Evolutionary conservation across 2,888 invertebrate genomes (phyloP).

Genomic region (Belgica antarctica): DNA sequence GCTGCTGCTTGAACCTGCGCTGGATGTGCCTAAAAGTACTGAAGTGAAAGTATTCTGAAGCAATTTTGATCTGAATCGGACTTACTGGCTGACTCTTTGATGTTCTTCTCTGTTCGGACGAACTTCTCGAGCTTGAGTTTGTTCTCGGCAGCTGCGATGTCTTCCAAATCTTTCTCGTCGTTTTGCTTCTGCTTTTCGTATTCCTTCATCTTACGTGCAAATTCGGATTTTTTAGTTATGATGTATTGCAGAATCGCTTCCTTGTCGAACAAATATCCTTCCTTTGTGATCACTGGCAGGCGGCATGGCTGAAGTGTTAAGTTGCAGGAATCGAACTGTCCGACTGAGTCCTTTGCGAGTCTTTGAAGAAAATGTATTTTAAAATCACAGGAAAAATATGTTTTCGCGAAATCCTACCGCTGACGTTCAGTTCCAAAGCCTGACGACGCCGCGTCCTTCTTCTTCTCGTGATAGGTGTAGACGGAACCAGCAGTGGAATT

Average conservation of each 20-base stretch:
- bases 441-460: conserved; percentile 90
- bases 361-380: conserved; percentile 22
- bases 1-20: neutral
- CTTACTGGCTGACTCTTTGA: conserved; percentile 57
- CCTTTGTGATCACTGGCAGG: conserved; percentile 84
- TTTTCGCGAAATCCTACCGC: conserved; percentile 55
- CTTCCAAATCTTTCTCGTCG: conserved; percentile 68
- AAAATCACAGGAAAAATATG: conserved; percentile 1
- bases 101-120: conserved; percentile 77
- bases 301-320: conserved; percentile 94
- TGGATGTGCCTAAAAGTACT: neutral
- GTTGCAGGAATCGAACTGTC: conserved; percentile 97
- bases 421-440: conserved; percentile 87
- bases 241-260: conserved; percentile 95
- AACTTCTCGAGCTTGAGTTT: conserved; percentile 74
- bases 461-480: conserved; percentile 96
- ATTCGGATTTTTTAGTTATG: conserved; percentile 89
- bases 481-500: conserved; percentile 98
- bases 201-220: conserved; percentile 83
- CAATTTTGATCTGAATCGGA: neutral
- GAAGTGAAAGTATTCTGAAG: neutral
- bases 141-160: conserved; percentile 70
- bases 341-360: conserved; percentile 54
- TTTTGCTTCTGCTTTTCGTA: conserved; percentile 83
- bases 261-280: conserved; percentile 94